Conservation (phyloP, 2,888 invertebrate genomes). For the Agonum fuliginosum region DNA sequence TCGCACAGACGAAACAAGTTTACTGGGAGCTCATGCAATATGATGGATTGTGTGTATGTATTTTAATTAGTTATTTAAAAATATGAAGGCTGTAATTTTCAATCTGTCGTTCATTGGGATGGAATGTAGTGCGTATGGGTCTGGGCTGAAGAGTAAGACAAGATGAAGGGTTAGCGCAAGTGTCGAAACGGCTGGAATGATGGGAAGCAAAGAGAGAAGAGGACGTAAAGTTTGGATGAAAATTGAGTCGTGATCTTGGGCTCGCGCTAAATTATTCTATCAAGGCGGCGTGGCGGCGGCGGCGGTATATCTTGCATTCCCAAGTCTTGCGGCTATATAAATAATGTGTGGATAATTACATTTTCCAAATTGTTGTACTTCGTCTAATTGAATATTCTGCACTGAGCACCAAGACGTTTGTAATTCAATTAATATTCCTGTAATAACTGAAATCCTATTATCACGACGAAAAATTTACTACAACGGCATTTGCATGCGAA, state of each 20-base stretch:
- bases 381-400: slow-evolving; percentile 61
- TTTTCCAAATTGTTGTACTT: slow-evolving; percentile 67
- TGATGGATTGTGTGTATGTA: too few relatives aligned
- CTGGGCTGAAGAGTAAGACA: too few relatives aligned
- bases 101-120: not conserved
- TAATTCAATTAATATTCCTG: slow-evolving; percentile 12
- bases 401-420: not conserved
- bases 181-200: slow-evolving; percentile 31
- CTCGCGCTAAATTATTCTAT: slow-evolving; percentile 51
- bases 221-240: slow-evolving; percentile 47
- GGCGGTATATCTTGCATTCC: slow-evolving; percentile 37
- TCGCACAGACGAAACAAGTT: too few relatives aligned
- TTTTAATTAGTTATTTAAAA: too few relatives aligned
- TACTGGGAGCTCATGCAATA: too few relatives aligned
- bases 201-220: slow-evolving; percentile 43
- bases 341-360: slow-evolving; percentile 66
- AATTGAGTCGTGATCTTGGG: slow-evolving; percentile 53
- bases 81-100: not conserved
- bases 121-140: too few relatives aligned
- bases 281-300: not conserved
- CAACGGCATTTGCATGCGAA: not conserved
- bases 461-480: not conserved
- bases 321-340: slow-evolving; percentile 63
- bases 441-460: slow-evolving; percentile 31
- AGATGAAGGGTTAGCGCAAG: slow-evolving; percentile 30